Base-by-base conservation (phyloP, 30 jellyfish, hydroid and myxozoan genomes). In the Clytia hemisphaerica region DNA sequence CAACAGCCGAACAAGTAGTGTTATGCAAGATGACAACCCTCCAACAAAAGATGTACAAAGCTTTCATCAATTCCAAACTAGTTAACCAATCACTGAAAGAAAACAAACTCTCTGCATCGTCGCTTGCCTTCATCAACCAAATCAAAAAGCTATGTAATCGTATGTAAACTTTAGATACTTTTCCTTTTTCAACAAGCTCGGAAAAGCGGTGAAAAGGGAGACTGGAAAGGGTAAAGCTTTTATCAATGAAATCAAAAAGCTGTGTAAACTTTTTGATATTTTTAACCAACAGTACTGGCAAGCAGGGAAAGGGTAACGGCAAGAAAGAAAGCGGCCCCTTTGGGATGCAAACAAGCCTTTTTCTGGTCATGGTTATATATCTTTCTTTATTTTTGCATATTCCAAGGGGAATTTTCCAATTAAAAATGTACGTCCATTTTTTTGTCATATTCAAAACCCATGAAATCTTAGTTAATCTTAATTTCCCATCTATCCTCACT, bases 141-240 rank as follows among this genome's bases (percentile, higher is more conserved):
- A 58, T 92, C 2, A 92, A 92, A 69, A 92, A 92, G 64, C 71
- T 92, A 21, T 92, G 99, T 82, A 92, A 92, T 47, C 99, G 99
- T 92, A 49, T 83, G 99, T 88, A 29, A 16, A 28, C 16, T 24
- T 25, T 24, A 4, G 18, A 7, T 29, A 14, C 10, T 61, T 21
- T 0, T 59, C 30, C 30, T 16, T 15, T 22, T 15, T 16, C 73
- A 15, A 22, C n/a, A n/a, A n/a, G n/a, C n/a, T n/a, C n/a, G n/a
- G n/a, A n/a, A n/a, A n/a, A n/a, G n/a, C 15, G n/a, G n/a, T 40
- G n/a, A n/a, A n/a, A n/a, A n/a, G n/a, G n/a, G n/a, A n/a, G n/a
- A n/a, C n/a, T n/a, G n/a, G n/a, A n/a, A n/a, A n/a, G n/a, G n/a
- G n/a, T n/a, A n/a, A n/a, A n/a, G n/a, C n/a, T n/a, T n/a, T n/a